Base-by-base conservation (phyloP, 2,113 vertebrate genomes). In the Halcyon malimbica region DNA sequence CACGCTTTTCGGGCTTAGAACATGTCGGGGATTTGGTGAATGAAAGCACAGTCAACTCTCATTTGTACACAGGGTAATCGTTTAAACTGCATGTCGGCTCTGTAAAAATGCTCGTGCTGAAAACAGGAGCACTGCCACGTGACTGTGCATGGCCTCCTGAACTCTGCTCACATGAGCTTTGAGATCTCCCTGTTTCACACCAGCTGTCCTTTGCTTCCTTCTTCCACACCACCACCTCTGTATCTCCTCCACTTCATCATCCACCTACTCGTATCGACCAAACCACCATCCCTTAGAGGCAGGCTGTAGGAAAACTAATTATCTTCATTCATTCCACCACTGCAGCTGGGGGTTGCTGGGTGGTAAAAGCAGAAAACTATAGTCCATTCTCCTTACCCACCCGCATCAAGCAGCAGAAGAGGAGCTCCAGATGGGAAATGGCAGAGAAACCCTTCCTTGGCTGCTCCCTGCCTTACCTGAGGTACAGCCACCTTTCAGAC, bases 91-190 rank as follows among this genome's bases (percentile, higher is more conserved):
- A 35, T 0, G 3, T 5, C 20, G 56, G 26, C 37, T 56, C 50
- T 39, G 35, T 17, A n/a, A 25, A 60, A 80, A 20, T 1, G 13
- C 24, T 21, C 0, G 0, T 14, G 42, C 54, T 16, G 7, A 1
- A 23, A 37, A 11, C 12, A 20, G n/a, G 29, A 42, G 33, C 2
- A 3, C 2, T 25, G 41, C 53, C 41, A 44, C 0, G 0, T 18
- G 53, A 53, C 1, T 0, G 0, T 13, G 23, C 10, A 10, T 5
- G 7, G n/a, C 13, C 48, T 73, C 59, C 83, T 67, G 64, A 59
- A 74, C 80, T 44, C 83, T 67, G 65, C 42, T 54, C 2, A 0
- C 1, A 13, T 6, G 33, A 42, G 1, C 24, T 57, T 13, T 5
- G 53, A 57, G 33, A 44, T 26, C 54, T 4, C 2, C 28, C 37